phyloP scores from a whole-genome alignment of 2,888 invertebrate species.

The Lumbricus terrestris region DNA sequence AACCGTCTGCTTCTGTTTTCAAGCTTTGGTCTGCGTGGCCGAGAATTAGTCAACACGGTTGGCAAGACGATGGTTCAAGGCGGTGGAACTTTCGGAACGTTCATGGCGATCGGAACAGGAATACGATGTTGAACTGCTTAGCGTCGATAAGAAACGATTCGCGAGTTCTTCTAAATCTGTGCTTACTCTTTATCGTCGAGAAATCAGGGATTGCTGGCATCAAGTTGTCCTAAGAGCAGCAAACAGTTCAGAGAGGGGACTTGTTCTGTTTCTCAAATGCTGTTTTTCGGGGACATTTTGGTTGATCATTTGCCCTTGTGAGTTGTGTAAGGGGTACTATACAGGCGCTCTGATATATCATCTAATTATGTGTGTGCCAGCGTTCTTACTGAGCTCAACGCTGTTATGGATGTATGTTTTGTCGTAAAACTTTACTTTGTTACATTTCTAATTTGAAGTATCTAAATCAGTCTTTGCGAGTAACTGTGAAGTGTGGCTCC shows the following conservation, averaged over 20 bases:
- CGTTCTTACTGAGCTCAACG: too few species aligned
- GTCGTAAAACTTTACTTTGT: neutral
- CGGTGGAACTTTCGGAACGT: slow-evolving; percentile 95
- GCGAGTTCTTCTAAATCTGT: neutral
- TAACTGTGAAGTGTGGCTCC: too few species aligned
- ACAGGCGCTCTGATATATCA: too few species aligned
- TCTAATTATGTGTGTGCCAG: too few species aligned
- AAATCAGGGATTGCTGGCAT: neutral
- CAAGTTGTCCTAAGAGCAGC: neutral
- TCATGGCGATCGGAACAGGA: slow-evolving; percentile 75
- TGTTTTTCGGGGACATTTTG: neutral
- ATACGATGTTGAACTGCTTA: slow-evolving; percentile 61
- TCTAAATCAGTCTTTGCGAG: neutral
- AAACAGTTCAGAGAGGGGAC: neutral
- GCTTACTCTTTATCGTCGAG: neutral
- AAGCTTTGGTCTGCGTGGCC: slow-evolving; percentile 86
- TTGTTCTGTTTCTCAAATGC: neutral
- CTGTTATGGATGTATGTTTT: neutral
- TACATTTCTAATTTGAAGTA: neutral
- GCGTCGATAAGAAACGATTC: neutral
- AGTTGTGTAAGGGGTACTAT: neutral
- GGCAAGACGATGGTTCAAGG: slow-evolving; percentile 96
- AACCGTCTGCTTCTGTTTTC: neutral
- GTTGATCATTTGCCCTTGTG: neutral
- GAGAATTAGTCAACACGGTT: slow-evolving; percentile 86